Conservation (phyloP, 2,797 vertebrate genomes). For the Eulemur albifrons region DNA sequence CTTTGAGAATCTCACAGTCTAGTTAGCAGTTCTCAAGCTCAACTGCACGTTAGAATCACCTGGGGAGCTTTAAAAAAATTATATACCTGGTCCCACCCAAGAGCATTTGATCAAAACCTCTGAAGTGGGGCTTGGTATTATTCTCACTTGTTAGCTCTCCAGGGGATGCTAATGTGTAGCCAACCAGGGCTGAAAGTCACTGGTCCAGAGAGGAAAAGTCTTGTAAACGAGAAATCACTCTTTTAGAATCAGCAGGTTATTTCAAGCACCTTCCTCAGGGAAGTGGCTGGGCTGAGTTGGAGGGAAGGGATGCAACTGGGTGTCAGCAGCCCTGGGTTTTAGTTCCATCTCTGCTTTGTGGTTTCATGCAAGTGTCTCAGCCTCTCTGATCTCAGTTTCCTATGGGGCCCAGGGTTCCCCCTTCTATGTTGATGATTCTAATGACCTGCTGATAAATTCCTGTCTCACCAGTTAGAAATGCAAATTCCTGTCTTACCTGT, state of each 20-base stretch:
- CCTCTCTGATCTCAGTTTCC: neutral
- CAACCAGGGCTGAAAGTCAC: neutral
- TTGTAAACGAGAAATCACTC: neutral
- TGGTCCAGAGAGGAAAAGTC: neutral
- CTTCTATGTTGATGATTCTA: neutral
- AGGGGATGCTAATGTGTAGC: constrained; percentile 3
- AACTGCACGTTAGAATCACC: neutral
- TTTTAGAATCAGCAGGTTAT: neutral
- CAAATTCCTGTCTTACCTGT: neutral
- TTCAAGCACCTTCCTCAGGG: neutral
- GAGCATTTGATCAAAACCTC: constrained; percentile 33
- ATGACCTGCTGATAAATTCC: neutral
- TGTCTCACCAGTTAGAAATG: neutral
- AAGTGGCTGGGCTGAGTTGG: neutral
- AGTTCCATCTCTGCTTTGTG: neutral
- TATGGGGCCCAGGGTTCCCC: neutral
- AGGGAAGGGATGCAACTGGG: neutral
- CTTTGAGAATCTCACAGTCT: neutral
- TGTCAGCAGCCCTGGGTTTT: neutral
- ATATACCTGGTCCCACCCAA: neutral
- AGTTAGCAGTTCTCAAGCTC: neutral
- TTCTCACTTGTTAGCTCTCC: neutral
- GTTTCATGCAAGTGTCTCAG: neutral
- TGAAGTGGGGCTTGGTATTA: neutral
- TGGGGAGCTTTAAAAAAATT: neutral